Conservation (phyloP, 2,797 vertebrate species). For the Sebastes nivosus region DNA sequence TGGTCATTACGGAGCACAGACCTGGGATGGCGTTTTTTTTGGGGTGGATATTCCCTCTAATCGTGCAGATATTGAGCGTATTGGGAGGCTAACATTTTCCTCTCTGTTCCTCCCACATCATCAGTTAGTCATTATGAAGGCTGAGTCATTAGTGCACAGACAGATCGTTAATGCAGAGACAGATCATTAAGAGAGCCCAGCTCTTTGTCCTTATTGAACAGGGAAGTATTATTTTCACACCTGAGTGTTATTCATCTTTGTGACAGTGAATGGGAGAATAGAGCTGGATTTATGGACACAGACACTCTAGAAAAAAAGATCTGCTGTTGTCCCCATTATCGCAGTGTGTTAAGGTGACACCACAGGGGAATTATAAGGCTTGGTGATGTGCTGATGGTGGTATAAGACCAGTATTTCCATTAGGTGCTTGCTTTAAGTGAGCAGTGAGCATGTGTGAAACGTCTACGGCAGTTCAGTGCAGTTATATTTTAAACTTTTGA, state of each 20-base stretch:
- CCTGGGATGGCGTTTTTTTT: slow-evolving; percentile 9
- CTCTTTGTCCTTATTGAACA: slow-evolving; percentile 70
- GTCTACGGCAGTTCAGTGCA: not conserved
- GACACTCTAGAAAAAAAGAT: slow-evolving; percentile 2
- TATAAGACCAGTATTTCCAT: not conserved
- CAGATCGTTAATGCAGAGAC: slow-evolving; percentile 64
- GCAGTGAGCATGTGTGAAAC: not conserved
- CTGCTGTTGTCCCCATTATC: not conserved
- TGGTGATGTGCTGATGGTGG: not conserved
- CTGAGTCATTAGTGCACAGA: slow-evolving; percentile 65
- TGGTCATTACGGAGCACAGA: slow-evolving; percentile 38
- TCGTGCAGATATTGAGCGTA: slow-evolving; percentile 51
- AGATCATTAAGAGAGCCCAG: slow-evolving; percentile 58
- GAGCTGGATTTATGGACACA: slow-evolving; percentile 28
- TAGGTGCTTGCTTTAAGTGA: not conserved
- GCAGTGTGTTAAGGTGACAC: not conserved
- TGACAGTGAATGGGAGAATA: slow-evolving; percentile 23
- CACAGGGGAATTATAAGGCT: not conserved
- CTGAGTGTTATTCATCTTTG: slow-evolving; percentile 60
- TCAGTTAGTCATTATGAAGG: slow-evolving; percentile 72
- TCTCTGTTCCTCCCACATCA: slow-evolving; percentile 69
- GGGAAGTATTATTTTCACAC: slow-evolving; percentile 64
- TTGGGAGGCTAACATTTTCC: slow-evolving; percentile 51
- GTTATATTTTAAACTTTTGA: not conserved
- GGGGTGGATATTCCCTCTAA: slow-evolving; percentile 37